phyloP scores from a whole-genome alignment of 2,888 invertebrate species.

The Pomacea canaliculata region DNA sequence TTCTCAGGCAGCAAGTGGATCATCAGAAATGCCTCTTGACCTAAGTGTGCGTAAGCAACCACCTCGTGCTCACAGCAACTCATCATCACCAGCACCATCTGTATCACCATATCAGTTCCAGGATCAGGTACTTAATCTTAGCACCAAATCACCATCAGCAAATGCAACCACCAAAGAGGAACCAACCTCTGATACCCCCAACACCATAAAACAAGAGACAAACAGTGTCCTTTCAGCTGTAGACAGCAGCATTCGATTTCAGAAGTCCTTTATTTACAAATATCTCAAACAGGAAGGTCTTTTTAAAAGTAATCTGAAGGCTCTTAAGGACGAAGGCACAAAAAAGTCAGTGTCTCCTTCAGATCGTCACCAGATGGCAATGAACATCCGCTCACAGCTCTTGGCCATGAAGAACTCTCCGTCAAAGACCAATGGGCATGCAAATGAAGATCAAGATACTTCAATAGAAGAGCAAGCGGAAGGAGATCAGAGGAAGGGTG shows the following conservation, averaged over 20 bases:
- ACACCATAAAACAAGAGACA: constrained; percentile 21
- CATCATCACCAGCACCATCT: constrained; percentile 46
- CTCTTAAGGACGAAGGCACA: neutral
- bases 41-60: constrained; percentile 80
- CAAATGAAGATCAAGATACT: neutral
- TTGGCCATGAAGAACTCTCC: constrained; percentile 9
- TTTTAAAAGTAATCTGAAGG: constrained; percentile 41
- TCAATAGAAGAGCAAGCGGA: neutral
- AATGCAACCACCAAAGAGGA: constrained; percentile 13
- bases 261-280: constrained; percentile 62
- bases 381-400: constrained; percentile 18
- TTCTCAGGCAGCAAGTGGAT: neutral
- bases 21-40: constrained; percentile 79
- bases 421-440: constrained; percentile 26
- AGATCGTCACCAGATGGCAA: constrained; percentile 14
- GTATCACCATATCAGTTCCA: constrained; percentile 65
- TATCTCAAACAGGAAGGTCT: constrained; percentile 66
- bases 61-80: constrained; percentile 58
- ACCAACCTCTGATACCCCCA: neutral
- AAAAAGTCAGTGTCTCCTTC: neutral
- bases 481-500: neutral
- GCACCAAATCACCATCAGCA: constrained; percentile 73
- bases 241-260: constrained; percentile 33
- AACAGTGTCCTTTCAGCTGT: neutral
- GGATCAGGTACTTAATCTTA: constrained; percentile 82